Evolutionary conservation across 2,888 invertebrate genomes (phyloP).

Genomic region (Platycnemis pennipes): DNA sequence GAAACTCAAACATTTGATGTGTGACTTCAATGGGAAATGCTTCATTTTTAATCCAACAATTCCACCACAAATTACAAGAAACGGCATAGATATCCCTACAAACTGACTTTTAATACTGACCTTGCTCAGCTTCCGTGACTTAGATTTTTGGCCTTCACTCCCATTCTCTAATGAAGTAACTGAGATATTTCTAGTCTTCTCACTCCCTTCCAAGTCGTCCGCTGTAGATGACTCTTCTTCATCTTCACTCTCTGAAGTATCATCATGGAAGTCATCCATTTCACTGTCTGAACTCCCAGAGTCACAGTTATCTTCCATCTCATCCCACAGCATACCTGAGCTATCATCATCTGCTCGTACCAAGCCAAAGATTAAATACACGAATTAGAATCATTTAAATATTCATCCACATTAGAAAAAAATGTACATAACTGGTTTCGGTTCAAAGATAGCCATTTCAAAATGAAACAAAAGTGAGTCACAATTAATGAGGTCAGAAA

Average conservation of each 20-base stretch:
- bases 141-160: conserved; percentile 5
- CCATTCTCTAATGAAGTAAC: neutral
- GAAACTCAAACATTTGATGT: no score
- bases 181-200: neutral
- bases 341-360: neutral
- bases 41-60: no score
- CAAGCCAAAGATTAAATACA: no score
- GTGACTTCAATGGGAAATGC: no score
- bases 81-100: no score
- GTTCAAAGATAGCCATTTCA: no score
- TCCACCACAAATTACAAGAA: no score
- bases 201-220: neutral
- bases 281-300: conserved; percentile 72
- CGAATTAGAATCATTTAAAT: no score
- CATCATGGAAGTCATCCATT: conserved; percentile 72
- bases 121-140: conserved; percentile 45
- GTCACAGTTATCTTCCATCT: conserved; percentile 70
- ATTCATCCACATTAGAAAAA: no score
- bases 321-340: conserved; percentile 40
- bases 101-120: neutral
- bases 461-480: no score
- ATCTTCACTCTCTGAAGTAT: conserved; percentile 41
- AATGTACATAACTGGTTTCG: no score
- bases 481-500: no score
- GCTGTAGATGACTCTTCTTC: neutral